phyloP scores from a whole-genome alignment of 2,113 vertebrate genomes.

The Callithrix jacchus region DNA sequence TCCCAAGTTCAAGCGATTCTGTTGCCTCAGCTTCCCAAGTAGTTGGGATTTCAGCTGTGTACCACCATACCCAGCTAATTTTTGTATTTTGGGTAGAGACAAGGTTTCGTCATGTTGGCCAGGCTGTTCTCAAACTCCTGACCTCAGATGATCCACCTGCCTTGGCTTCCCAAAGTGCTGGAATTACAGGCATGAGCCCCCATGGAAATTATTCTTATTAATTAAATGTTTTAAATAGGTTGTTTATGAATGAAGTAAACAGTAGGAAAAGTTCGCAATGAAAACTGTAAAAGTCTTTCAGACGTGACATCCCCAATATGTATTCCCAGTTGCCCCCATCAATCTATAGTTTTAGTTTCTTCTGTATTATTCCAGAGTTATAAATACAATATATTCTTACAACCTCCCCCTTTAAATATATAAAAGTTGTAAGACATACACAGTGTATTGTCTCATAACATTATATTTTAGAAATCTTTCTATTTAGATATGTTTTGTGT shows the following conservation, averaged over 20 bases:
- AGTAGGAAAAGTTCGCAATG: neutral
- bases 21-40: too few species aligned
- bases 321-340: neutral
- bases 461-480: neutral
- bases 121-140: too few species aligned
- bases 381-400: neutral
- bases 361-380: neutral
- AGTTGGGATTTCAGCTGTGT: too few species aligned
- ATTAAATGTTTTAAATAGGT: neutral
- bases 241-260: neutral
- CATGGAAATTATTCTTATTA: neutral
- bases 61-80: too few species aligned
- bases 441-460: neutral
- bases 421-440: neutral
- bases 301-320: neutral
- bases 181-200: too few species aligned
- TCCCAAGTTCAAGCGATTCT: too few species aligned
- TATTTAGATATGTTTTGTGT: neutral
- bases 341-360: neutral
- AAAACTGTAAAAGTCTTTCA: neutral
- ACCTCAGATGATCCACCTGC: too few species aligned
- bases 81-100: too few species aligned
- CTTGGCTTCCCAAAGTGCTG: too few species aligned
- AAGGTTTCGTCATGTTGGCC: too few species aligned
- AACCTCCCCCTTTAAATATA: neutral